Evolutionary conservation across 1,140 invertebrate genomes (phyloP).

Genomic region (Choristoneura fumiferana): DNA sequence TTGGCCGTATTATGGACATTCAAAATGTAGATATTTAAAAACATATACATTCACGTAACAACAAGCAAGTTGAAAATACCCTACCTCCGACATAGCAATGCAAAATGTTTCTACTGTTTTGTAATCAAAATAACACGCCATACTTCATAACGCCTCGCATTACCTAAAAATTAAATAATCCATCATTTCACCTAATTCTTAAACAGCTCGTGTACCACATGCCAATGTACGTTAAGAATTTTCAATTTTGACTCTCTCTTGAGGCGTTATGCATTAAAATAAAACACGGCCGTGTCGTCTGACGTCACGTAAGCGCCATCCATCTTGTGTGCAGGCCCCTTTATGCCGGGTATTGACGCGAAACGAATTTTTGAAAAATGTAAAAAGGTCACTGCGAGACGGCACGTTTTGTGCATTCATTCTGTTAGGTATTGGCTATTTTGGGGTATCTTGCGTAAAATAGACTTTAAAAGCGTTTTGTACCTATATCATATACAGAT

Average conservation of each 20-base stretch:
- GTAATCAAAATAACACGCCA: too few species aligned
- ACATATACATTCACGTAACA: too few species aligned
- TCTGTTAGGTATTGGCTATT: constrained; percentile 21
- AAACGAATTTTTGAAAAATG: constrained; percentile 75
- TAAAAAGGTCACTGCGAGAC: constrained; percentile 64
- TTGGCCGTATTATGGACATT: too few species aligned
- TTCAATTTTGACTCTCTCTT: constrained; percentile 68
- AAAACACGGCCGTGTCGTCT: constrained; percentile 58
- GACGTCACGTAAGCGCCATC: constrained; percentile 71
- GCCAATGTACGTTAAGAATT: constrained; percentile 62
- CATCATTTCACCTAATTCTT: constrained; percentile 7
- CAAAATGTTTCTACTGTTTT: too few species aligned
- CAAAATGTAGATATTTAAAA: too few species aligned
- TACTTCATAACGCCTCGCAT: neutral
- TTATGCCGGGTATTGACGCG: constrained; percentile 59
- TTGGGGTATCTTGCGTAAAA: neutral
- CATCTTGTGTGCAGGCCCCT: constrained; percentile 60
- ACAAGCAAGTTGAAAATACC: too few species aligned
- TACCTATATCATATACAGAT: too few species aligned
- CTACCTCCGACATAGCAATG: too few species aligned
- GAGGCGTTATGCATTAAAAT: constrained; percentile 61
- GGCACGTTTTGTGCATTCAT: constrained; percentile 71
- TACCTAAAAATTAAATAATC: neutral
- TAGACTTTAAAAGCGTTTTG: too few species aligned
- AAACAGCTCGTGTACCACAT: constrained; percentile 24